Conservation (phyloP, 2,113 vertebrate genomes). For the Dipodomys merriami region DNA sequence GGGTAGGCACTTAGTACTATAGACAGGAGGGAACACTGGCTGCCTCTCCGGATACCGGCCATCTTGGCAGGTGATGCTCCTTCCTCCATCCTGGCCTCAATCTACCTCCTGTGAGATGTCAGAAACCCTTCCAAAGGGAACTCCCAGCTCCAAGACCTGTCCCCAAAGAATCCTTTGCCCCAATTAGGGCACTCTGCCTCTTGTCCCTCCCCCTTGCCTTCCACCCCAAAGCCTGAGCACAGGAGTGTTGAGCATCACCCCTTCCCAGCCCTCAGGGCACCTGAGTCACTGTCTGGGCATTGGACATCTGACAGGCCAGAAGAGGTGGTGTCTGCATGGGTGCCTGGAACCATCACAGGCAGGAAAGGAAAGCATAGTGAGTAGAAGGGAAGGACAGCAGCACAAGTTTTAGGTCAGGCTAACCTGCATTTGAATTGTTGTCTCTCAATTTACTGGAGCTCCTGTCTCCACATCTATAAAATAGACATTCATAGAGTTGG, state of each 20-base stretch:
- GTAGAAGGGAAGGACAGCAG: neutral
- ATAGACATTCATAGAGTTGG: too few species aligned
- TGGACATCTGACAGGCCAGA: neutral
- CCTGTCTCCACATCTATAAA: too few species aligned
- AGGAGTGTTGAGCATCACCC: neutral
- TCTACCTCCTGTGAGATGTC: neutral
- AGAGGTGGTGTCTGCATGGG: neutral
- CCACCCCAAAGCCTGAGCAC: neutral
- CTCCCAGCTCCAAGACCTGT: neutral
- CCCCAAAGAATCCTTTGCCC: slow-evolving; percentile 20
- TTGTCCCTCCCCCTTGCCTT: neutral
- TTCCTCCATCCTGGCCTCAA: neutral
- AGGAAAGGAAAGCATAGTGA: neutral
- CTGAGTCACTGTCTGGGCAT: slow-evolving; percentile 72
- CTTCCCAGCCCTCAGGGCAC: slow-evolving; percentile 51
- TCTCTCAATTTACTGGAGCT: neutral
- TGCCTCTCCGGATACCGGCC: neutral
- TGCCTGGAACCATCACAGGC: neutral
- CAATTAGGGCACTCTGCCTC: neutral
- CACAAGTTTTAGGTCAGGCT: neutral
- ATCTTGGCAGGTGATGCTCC: neutral
- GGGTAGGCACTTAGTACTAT: neutral
- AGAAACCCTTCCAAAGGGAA: neutral
- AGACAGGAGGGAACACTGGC: neutral
- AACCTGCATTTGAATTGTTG: neutral